A percentile compares a stretch with the other conserved stretches of the same genome.
Conservation (phyloP, 2,888 invertebrate genomes). For the Aspidiotus destructor region DNA sequence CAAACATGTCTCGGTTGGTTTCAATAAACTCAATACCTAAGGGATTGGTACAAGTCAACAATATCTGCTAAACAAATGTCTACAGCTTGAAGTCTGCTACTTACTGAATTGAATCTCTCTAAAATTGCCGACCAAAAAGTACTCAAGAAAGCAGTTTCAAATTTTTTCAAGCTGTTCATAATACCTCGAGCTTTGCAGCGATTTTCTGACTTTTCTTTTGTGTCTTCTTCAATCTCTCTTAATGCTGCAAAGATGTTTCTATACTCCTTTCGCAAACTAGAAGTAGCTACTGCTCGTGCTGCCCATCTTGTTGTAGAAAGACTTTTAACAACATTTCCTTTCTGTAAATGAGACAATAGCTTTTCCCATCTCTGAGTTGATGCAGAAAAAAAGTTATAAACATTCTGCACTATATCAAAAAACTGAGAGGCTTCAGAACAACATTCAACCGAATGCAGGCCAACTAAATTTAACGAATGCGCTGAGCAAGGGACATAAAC, state of each 20-base stretch:
- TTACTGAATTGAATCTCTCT: constrained; percentile 17
- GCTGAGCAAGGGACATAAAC: constrained; percentile 11
- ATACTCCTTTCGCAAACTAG: neutral
- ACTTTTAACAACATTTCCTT: neutral
- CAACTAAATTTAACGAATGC: constrained; percentile 20
- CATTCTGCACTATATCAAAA: too few species aligned
- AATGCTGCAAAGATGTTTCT: neutral
- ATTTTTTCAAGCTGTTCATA: neutral
- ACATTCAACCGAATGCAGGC: constrained; percentile 11
- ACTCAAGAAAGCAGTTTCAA: constrained; percentile 8
- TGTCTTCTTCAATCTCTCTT: constrained; percentile 5
- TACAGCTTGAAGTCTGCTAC: constrained; percentile 9
- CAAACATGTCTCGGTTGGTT: constrained; percentile 9
- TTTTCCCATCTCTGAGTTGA: constrained; percentile 8
- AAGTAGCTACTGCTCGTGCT: neutral
- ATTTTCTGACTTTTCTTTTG: constrained; percentile 7
- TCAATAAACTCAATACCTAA: constrained; percentile 11
- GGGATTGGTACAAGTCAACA: constrained; percentile 12
- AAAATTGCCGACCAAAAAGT: neutral
- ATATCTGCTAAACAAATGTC: constrained; percentile 15
- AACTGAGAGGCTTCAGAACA: constrained; percentile 14
- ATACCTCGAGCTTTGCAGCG: constrained; percentile 16
- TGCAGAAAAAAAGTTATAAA: neutral
- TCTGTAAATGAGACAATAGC: constrained; percentile 5
- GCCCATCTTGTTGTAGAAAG: neutral